These are phyloP conservation scores for Coilia nasus DNA, from an alignment of 2,797 vertebrate species.

Conservation along the genomic window DNA sequence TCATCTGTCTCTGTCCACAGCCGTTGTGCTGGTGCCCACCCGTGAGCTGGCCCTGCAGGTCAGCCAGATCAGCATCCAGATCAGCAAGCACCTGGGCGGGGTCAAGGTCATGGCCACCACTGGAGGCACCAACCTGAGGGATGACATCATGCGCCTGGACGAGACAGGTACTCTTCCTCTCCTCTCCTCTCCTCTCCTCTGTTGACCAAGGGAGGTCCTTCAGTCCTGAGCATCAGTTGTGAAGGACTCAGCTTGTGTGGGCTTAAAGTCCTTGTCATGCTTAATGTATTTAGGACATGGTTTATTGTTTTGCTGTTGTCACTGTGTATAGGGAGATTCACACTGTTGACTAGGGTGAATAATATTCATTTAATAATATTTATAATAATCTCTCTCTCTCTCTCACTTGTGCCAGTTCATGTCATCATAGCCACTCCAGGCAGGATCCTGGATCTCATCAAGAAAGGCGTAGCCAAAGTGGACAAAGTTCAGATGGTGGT, in stretches of 20 bases:
- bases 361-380: too few species aligned
- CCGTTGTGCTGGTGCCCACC: slow-evolving; percentile 76
- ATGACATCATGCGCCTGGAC: slow-evolving; percentile 79
- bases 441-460: slow-evolving; percentile 81
- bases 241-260: too few species aligned
- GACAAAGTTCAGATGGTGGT: slow-evolving; percentile 81
- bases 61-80: slow-evolving; percentile 78
- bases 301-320: too few species aligned
- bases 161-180: slow-evolving; percentile 67
- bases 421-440: slow-evolving; percentile 84
- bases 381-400: too few species aligned
- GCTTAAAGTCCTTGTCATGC: too few species aligned
- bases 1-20: slow-evolving; percentile 54
- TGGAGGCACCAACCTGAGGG: slow-evolving; percentile 75
- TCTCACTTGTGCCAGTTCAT: slow-evolving; percentile 67
- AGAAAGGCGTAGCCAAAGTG: slow-evolving; percentile 82
- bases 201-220: too few species aligned
- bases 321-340: too few species aligned
- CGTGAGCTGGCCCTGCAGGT: slow-evolving; percentile 77
- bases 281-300: too few species aligned
- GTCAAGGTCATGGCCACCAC: slow-evolving; percentile 80
- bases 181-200: not conserved
- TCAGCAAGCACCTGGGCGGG: slow-evolving; percentile 75
- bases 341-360: too few species aligned
- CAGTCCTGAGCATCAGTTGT: too few species aligned